Percentiles rank a stretch among this genome's conserved stretches.
These are phyloP conservation scores for Odobenus rosmarus DNA, from an alignment of 2,113 vertebrate species.

Conservation along the genomic window DNA sequence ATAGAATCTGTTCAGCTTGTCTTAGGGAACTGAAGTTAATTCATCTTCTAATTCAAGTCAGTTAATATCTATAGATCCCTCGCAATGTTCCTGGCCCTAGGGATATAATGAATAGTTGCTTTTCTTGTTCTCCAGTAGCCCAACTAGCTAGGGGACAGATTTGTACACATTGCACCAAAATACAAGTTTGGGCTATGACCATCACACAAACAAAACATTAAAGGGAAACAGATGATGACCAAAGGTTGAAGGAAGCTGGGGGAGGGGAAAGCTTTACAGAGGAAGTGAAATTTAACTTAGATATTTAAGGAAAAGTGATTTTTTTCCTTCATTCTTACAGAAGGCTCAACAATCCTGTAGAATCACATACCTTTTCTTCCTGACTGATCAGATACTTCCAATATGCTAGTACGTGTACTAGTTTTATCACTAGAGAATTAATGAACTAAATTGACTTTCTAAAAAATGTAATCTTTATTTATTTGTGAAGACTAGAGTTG, in stretches of 20 bases:
- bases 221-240: background rate
- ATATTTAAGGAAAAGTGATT: background rate
- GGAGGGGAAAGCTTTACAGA: background rate
- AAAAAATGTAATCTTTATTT: conserved; percentile 1
- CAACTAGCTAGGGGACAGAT: background rate
- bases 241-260: background rate
- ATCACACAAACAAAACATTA: background rate
- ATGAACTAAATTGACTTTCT: background rate
- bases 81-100: background rate
- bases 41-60: conserved; percentile 51
- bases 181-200: background rate
- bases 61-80: background rate
- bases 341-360: background rate
- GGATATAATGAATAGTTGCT: background rate
- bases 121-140: background rate
- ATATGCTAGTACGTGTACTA: background rate
- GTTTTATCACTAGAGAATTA: conserved; percentile 15
- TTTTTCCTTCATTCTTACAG: conserved; percentile 25
- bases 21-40: conserved; percentile 46
- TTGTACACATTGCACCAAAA: background rate
- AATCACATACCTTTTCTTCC: background rate
- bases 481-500: background rate
- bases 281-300: background rate
- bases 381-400: background rate
- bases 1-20: conserved; percentile 44